Evolutionary conservation across 2,797 vertebrate species (phyloP).

Genomic region (Scolopax bukidnonensis): DNA sequence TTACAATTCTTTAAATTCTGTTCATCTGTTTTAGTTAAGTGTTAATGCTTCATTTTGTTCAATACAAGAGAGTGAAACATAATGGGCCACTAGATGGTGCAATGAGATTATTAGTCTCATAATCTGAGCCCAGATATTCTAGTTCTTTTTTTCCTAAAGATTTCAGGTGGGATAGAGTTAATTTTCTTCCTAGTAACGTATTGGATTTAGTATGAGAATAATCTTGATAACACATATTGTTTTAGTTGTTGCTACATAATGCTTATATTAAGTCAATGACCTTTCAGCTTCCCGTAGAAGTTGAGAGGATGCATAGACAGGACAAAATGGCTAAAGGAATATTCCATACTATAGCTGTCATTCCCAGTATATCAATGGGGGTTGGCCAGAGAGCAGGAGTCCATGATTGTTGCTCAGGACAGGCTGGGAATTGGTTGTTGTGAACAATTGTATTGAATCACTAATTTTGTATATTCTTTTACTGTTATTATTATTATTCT

Average conservation of each 20-base stretch:
- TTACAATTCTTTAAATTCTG: not conserved
- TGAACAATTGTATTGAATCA: not conserved
- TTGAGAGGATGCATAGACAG: not conserved
- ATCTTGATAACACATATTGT: not conserved
- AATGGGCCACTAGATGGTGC: slow-evolving; percentile 70
- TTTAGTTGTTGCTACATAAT: not conserved
- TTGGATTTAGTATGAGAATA: not conserved
- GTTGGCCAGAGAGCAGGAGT: not conserved
- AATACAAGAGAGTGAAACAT: not conserved
- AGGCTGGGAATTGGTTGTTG: not conserved
- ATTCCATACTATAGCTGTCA: not conserved
- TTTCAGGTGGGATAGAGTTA: not conserved
- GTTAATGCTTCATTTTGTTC: not conserved
- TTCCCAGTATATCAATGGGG: not conserved
- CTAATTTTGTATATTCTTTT: not conserved
- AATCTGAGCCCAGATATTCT: not conserved
- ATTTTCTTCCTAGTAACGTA: not conserved
- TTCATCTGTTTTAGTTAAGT: not conserved
- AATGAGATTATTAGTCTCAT: slow-evolving; percentile 5
- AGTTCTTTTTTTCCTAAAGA: not conserved
- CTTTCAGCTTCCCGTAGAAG: not conserved
- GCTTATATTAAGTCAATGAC: not conserved
- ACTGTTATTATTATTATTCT: not conserved
- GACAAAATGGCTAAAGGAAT: not conserved
- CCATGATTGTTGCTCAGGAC: not conserved